A percentile compares a stretch with the other conserved stretches of the same genome.
Evolutionary conservation across 2,888 invertebrate genomes (phyloP).

Genomic region (Oscheius sp.): DNA sequence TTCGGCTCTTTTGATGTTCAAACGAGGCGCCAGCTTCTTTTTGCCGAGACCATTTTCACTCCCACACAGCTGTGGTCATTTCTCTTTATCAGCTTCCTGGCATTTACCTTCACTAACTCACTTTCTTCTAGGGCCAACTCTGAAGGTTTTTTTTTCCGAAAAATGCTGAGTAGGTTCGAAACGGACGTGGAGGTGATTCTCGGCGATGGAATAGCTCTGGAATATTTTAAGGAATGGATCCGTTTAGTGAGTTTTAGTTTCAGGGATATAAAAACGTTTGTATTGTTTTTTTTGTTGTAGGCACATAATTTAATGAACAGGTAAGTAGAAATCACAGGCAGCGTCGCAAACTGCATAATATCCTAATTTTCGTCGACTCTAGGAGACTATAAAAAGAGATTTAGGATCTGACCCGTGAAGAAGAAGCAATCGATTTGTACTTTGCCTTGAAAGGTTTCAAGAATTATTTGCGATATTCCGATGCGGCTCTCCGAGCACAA

Average conservation of each 20-base stretch:
- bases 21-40: slow-evolving; percentile 27
- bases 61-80: background rate
- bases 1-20: slow-evolving; percentile 4
- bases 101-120: background rate
- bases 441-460: slow-evolving; percentile 35
- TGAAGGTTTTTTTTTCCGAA: background rate
- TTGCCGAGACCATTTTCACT: background rate
- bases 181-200: slow-evolving; percentile 26
- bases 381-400: no score
- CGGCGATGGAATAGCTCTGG: slow-evolving; percentile 16
- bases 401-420: slow-evolving; percentile 13
- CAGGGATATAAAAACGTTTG: background rate
- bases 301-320: background rate
- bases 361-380: no score
- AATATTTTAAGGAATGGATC: slow-evolving; percentile 34
- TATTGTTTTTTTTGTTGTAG: background rate
- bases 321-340: no score
- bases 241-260: background rate
- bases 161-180: slow-evolving; percentile 1
- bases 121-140: no score
- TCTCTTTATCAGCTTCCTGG: background rate
- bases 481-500: slow-evolving; percentile 26
- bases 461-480: slow-evolving; percentile 10
- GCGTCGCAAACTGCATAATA: no score
- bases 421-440: slow-evolving; percentile 20